Percentiles rank a stretch among this genome's conserved stretches.
Conservation (phyloP, 2,797 vertebrate species). For the Loriculus beryllinus region DNA sequence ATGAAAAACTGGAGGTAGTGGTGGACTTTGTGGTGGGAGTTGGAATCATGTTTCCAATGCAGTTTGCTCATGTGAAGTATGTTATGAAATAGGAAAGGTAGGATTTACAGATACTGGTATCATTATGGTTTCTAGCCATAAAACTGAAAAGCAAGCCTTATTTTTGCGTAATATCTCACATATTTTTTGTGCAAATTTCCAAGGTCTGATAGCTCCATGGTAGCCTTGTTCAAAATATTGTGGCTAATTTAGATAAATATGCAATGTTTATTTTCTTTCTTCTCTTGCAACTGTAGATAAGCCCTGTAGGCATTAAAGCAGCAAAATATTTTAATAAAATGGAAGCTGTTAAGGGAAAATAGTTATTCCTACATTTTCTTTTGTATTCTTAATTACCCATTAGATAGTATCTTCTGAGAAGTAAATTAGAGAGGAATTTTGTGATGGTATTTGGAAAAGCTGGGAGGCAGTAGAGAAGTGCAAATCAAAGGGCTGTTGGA, state of each 20-base stretch:
- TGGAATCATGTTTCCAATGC: neutral
- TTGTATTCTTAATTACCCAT: conserved; percentile 27
- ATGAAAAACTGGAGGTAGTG: neutral
- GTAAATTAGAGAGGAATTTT: neutral
- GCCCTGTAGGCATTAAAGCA: neutral
- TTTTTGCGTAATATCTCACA: neutral
- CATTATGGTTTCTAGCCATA: neutral
- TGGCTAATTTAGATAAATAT: conserved; percentile 23
- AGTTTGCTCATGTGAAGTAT: neutral
- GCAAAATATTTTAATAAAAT: conserved; percentile 18
- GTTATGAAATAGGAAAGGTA: neutral
- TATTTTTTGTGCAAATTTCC: conserved; percentile 24
- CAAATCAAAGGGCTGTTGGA: neutral
- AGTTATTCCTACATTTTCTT: neutral
- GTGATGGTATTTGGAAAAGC: neutral
- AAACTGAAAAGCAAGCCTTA: neutral
- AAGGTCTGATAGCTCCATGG: neutral
- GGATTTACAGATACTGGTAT: neutral
- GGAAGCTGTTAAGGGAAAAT: neutral
- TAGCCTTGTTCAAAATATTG: conserved; percentile 28
- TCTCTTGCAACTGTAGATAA: conserved; percentile 35
- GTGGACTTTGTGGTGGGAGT: neutral
- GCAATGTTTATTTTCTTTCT: conserved; percentile 41
- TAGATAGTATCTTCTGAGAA: conserved; percentile 25
- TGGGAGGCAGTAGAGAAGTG: neutral